A percentile compares a stretch with the other conserved stretches of the same genome.
phyloP scores from a whole-genome alignment of 1,140 invertebrate species.

The Lasioglossum baleicum region DNA sequence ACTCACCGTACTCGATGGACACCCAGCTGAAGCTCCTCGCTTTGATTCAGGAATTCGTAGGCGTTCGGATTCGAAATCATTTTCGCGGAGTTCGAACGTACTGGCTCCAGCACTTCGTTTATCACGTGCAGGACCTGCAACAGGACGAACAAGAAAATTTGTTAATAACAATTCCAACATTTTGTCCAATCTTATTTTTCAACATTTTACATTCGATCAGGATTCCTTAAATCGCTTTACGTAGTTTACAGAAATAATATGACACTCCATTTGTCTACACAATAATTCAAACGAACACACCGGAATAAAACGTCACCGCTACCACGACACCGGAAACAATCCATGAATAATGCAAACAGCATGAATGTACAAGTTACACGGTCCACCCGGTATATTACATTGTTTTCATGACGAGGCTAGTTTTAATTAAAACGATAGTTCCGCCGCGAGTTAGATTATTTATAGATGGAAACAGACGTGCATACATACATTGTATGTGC shows the following conservation, averaged over 20 bases:
- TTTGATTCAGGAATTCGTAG: constrained; percentile 87
- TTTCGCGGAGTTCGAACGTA: constrained; percentile 82
- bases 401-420: neutral
- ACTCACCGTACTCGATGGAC: constrained; percentile 83
- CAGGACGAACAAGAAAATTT: constrained; percentile 12
- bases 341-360: too few relatives aligned
- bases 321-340: too few relatives aligned
- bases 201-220: too few relatives aligned
- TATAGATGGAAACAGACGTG: neutral
- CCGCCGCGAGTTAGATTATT: neutral
- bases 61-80: constrained; percentile 90
- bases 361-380: too few relatives aligned
- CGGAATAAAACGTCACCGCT: too few relatives aligned
- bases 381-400: too few relatives aligned
- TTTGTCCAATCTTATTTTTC: too few relatives aligned
- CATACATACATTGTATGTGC: too few relatives aligned
- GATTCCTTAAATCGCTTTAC: too few relatives aligned
- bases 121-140: constrained; percentile 89
- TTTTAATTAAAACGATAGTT: constrained; percentile 1
- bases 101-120: constrained; percentile 89
- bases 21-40: constrained; percentile 87
- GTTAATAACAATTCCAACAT: neutral
- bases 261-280: too few relatives aligned
- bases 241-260: too few relatives aligned
- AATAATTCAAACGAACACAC: too few relatives aligned